A percentile compares a stretch with the other conserved stretches of the same genome.
phyloP scores from a whole-genome alignment of 2,888 invertebrate species.

The Oxyscelio sp. region DNA sequence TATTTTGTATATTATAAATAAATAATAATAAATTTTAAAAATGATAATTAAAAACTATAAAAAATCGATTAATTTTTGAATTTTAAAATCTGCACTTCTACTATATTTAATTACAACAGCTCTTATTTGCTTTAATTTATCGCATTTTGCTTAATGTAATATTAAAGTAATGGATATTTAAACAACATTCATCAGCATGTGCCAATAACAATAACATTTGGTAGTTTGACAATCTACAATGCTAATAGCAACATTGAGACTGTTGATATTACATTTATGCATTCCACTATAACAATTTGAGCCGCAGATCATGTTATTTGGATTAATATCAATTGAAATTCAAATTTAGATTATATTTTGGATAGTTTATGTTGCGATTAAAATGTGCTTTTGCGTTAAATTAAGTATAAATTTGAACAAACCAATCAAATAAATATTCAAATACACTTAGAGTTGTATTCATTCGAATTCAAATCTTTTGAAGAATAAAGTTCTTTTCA shows the following conservation, averaged over 20 bases:
- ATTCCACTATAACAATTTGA: constrained; percentile 16
- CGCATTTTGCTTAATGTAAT: neutral
- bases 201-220: constrained; percentile 6
- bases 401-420: too few species aligned
- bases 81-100: too few species aligned
- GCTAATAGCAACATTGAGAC: constrained; percentile 29
- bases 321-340: constrained; percentile 36
- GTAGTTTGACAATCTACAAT: constrained; percentile 28
- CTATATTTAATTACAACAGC: too few species aligned
- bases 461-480: too few species aligned
- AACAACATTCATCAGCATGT: constrained; percentile 14
- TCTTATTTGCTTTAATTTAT: too few species aligned
- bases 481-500: too few species aligned
- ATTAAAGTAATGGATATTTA: constrained; percentile 16
- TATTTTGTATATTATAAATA: too few species aligned
- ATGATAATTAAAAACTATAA: too few species aligned
- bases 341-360: constrained; percentile 31
- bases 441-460: too few species aligned
- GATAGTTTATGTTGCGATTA: neutral
- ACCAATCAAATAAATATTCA: too few species aligned
- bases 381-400: neutral
- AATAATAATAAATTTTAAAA: too few species aligned
- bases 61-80: too few species aligned
- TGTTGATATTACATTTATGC: constrained; percentile 44
- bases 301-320: constrained; percentile 20